phyloP scores from a whole-genome alignment of 2,888 invertebrate genomes.

The Teleogryllus oceanicus region DNA sequence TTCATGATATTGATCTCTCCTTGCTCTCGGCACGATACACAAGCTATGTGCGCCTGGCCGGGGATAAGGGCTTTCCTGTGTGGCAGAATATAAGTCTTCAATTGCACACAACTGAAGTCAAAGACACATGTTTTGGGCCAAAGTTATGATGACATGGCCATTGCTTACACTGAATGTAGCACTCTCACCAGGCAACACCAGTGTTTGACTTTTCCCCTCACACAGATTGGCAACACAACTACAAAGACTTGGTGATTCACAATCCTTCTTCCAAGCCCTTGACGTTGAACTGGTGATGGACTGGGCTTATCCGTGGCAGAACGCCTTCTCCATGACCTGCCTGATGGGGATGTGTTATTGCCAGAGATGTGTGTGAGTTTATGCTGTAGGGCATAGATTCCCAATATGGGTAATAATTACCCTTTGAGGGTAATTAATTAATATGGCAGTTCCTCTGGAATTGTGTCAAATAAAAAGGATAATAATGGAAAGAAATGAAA shows the following conservation, averaged over 20 bases:
- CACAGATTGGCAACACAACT: conserved; percentile 68
- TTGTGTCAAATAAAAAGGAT: too few species aligned
- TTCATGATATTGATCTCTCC: conserved; percentile 67
- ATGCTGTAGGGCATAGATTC: too few species aligned
- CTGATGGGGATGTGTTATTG: conserved; percentile 24
- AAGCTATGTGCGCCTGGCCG: conserved; percentile 55
- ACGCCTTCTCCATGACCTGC: conserved; percentile 22
- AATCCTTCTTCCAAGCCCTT: conserved; percentile 70
- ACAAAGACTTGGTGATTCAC: conserved; percentile 62
- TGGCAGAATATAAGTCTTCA: conserved; percentile 70
- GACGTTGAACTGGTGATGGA: conserved; percentile 68
- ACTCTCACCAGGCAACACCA: conserved; percentile 46
- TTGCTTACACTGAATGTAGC: conserved; percentile 45
- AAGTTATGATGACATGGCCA: conserved; percentile 68
- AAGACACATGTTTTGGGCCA: conserved; percentile 56
- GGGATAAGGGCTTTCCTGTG: conserved; percentile 44
- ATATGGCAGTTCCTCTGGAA: too few species aligned
- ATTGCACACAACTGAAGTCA: conserved; percentile 67
- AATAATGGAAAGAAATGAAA: too few species aligned
- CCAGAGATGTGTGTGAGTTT: too few species aligned
- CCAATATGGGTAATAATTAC: too few species aligned
- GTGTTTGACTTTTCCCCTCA: conserved; percentile 63
- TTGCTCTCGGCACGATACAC: conserved; percentile 61
- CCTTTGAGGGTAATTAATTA: too few species aligned
- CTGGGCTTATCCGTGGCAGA: conserved; percentile 53